Evolutionary conservation across 2,113 vertebrate species (phyloP).

Genomic region (Microcebus ravelobensis): DNA sequence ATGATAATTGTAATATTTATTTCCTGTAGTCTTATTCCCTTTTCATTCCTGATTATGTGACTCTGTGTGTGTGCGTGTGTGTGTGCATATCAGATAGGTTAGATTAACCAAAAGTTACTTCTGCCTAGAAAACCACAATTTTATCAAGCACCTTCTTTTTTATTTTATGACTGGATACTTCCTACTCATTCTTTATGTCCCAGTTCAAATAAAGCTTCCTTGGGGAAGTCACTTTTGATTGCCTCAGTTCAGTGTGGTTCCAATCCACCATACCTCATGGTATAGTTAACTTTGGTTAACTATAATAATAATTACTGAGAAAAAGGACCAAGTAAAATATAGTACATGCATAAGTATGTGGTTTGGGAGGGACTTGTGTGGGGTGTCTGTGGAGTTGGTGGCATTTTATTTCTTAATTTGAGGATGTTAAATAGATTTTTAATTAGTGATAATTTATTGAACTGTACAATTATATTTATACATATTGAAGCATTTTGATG

Average conservation of each 20-base stretch:
- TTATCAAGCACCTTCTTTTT: neutral
- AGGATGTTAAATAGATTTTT: neutral
- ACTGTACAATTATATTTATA: neutral
- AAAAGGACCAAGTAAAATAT: neutral
- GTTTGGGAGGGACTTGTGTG: neutral
- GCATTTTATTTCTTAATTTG: conserved; percentile 12
- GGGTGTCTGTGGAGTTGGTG: neutral
- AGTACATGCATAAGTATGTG: neutral
- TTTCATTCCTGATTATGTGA: neutral
- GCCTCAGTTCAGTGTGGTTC: neutral
- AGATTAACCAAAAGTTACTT: neutral
- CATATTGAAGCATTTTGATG: neutral
- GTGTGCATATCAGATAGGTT: neutral
- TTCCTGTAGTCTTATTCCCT: neutral
- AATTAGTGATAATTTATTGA: conserved; percentile 7
- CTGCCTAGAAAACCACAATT: neutral
- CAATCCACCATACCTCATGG: neutral
- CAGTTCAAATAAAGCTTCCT: neutral
- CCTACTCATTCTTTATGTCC: neutral
- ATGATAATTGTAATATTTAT: neutral
- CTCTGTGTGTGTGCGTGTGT: neutral
- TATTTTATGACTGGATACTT: neutral
- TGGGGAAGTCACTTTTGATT: neutral
- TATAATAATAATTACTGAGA: neutral
- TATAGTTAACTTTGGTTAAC: neutral